Conservation (phyloP, 2,797 vertebrate genomes). For the Heterohyrax brucei region DNA sequence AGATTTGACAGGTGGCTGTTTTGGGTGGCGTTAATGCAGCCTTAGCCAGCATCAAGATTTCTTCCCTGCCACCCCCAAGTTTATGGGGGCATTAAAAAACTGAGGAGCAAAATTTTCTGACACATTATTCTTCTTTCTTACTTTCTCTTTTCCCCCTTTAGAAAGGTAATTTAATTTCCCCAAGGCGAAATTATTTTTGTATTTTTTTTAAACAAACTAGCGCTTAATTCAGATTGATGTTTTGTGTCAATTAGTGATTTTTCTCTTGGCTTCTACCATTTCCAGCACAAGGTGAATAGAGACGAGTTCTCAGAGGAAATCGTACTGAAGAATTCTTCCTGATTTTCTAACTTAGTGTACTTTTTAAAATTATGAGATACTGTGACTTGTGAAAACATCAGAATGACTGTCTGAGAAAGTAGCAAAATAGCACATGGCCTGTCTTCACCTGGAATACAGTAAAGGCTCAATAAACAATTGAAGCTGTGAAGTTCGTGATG, state of each 20-base stretch:
- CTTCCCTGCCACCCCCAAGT: not conserved
- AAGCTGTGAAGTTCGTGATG: not conserved
- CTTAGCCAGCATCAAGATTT: not conserved
- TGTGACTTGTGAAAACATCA: not conserved
- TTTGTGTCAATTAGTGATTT: not conserved
- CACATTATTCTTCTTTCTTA: slow-evolving; percentile 37
- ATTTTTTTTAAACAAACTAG: not conserved
- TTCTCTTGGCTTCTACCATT: slow-evolving; percentile 25
- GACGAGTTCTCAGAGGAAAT: slow-evolving; percentile 23
- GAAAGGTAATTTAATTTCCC: slow-evolving; percentile 39
- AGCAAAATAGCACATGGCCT: not conserved
- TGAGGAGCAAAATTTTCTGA: slow-evolving; percentile 49
- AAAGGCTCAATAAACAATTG: not conserved
- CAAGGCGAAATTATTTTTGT: not conserved
- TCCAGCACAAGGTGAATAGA: slow-evolving; percentile 14
- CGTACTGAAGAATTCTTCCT: not conserved
- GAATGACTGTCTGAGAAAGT: slow-evolving; percentile 11
- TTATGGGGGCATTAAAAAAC: slow-evolving; percentile 39
- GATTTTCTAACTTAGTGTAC: slow-evolving; percentile 23
- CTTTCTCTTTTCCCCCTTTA: slow-evolving; percentile 38
- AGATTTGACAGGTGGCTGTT: slow-evolving; percentile 14
- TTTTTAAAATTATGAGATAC: not conserved
- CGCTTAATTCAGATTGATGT: not conserved
- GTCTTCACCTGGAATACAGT: not conserved
- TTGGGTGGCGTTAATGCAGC: not conserved